These are phyloP conservation scores for Paratilapia polleni DNA, from an alignment of 2,113 vertebrate species.

Conservation along the genomic window DNA sequence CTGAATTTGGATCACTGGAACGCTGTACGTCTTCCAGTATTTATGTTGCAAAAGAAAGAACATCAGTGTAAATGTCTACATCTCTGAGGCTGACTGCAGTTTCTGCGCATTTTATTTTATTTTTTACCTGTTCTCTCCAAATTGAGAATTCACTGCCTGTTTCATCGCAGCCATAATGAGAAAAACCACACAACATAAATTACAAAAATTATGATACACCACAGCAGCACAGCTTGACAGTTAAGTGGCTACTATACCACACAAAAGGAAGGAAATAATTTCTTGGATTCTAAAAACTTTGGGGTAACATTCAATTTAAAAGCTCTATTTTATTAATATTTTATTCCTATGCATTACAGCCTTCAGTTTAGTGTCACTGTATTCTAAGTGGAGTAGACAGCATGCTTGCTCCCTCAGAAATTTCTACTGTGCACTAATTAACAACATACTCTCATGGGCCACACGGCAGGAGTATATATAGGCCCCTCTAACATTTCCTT, in stretches of 20 bases:
- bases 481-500: conserved; percentile 59
- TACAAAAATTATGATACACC: not conserved
- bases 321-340: conserved; percentile 3
- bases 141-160: not conserved
- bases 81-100: not conserved
- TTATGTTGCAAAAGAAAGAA: not conserved
- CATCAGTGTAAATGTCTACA: not conserved
- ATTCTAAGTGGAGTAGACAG: conserved; percentile 39
- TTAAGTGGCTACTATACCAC: not conserved
- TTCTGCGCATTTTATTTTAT: not conserved
- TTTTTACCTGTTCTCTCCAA: conserved; percentile 11
- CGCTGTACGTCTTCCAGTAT: not conserved
- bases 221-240: not conserved
- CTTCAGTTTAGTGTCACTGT: conserved; percentile 15
- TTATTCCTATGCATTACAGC: not conserved
- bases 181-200: conserved; percentile 12
- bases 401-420: conserved; percentile 56
- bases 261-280: not conserved
- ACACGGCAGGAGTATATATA: conserved; percentile 64
- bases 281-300: not conserved
- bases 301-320: conserved; percentile 13
- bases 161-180: not conserved
- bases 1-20: not conserved
- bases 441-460: conserved; percentile 56
- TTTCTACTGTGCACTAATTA: conserved; percentile 67